Percentiles rank a stretch among this genome's conserved stretches.
Evolutionary conservation across 2,113 vertebrate genomes (phyloP).

Genomic region (Oxygymnocypris stewartii): DNA sequence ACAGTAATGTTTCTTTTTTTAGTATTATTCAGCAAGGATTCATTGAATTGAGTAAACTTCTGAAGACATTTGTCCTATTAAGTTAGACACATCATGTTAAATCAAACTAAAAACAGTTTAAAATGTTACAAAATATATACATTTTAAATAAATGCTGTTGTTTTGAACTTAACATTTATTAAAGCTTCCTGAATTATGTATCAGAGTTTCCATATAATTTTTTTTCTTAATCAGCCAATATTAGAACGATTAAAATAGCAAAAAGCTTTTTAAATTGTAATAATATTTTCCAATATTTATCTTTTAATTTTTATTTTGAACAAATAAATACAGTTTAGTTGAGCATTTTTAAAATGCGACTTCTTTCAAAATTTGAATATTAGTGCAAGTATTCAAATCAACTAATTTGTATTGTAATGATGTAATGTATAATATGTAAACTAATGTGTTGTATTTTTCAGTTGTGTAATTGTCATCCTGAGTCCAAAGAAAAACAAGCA

Average conservation of each 20-base stretch:
- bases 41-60: neutral
- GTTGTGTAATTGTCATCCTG: conserved; percentile 85
- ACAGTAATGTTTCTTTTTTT: too few species aligned
- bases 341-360: neutral
- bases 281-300: neutral
- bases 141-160: neutral
- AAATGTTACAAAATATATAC: neutral
- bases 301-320: neutral
- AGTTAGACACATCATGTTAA: too few species aligned
- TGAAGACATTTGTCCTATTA: neutral
- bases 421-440: neutral
- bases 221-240: neutral
- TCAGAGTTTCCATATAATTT: neutral
- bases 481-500: conserved; percentile 81
- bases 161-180: neutral
- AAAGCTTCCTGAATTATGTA: neutral
- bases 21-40: neutral
- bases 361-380: neutral
- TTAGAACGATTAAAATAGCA: neutral
- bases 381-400: neutral
- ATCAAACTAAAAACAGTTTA: neutral
- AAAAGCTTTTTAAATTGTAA: too few species aligned
- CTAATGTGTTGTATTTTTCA: conserved; percentile 62
- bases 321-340: neutral
- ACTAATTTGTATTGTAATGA: neutral